Conservation (phyloP, 2,113 vertebrate species). For the Pelecanus crispus region DNA sequence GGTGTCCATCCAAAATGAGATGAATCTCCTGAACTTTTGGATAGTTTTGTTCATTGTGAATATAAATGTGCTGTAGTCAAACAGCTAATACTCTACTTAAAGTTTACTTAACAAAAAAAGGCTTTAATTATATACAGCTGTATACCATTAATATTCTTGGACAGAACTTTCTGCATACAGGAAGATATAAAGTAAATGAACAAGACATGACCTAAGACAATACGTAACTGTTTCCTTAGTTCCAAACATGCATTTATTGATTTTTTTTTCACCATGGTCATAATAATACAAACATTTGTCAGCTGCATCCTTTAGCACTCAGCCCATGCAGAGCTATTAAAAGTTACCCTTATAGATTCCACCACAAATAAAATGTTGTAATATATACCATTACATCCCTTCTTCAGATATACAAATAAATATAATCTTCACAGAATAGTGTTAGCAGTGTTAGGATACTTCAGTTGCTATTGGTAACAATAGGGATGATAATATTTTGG, state of each 20-base stretch:
- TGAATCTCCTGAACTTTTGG: neutral
- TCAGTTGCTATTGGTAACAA: conserved; percentile 43
- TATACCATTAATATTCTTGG: neutral
- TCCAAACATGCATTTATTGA: conserved; percentile 73
- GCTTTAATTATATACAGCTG: conserved; percentile 19
- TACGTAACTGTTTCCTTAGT: conserved; percentile 55
- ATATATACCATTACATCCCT: neutral
- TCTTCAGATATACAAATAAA: conserved; percentile 49
- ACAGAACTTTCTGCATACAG: neutral
- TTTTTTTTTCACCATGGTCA: conserved; percentile 74
- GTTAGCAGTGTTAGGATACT: conserved; percentile 19
- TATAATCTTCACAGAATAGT: neutral
- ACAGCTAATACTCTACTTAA: conserved; percentile 1
- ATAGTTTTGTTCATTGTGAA: neutral
- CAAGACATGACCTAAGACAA: conserved; percentile 51
- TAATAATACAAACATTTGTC: conserved; percentile 74
- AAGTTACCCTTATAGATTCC: conserved; percentile 57
- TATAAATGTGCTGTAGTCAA: neutral
- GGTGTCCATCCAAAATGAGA: neutral
- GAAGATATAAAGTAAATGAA: conserved; percentile 64
- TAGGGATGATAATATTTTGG: conserved; percentile 58
- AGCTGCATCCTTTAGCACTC: conserved; percentile 68
- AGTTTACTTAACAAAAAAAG: conserved; percentile 11
- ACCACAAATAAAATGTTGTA: conserved; percentile 67
- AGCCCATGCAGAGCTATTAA: conserved; percentile 54